Evolutionary conservation across 2,888 invertebrate species (phyloP), one percentile per base, ranked within the genome.

Genomic region (Liodrosophila aerea): DNA sequence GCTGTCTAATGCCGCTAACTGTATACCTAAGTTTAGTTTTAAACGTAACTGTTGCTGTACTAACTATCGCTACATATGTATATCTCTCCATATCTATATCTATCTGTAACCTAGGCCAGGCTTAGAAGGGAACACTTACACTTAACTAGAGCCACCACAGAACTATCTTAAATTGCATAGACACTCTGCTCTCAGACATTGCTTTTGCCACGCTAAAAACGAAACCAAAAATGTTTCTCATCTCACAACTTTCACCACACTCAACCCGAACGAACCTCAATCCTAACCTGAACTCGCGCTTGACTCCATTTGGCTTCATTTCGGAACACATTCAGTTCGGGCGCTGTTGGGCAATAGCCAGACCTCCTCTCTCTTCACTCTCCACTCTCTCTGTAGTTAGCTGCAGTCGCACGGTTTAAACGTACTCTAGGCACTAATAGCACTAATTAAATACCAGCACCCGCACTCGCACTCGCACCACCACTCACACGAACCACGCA

Each of bases 391-490:
- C n/a, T n/a, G n/a, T n/a, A n/a, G n/a, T n/a, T n/a, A n/a, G n/a
- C 50, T 4, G 15, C 7, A 44, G 22, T n/a, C 37, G 27, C 40
- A 45, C 33, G 52, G 36, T 41, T 50, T 60, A 47, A 72, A 44
- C 43, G 73, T 69, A 70, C 68, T 44, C 44, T 7, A 39, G 46
- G 45, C 71, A 73, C 61, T 64, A 71, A 70, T 64, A 65, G 71
- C 66, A 81, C 65, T 80, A 77, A 70, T 85, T 74, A 72, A 82
- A 73, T 76, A 62, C 70, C 34, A 64, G 51, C 59, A 61, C 59
- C 49, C 33, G 41, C 61, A 45, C 51, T 1, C 12, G 4, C 57
- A 40, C 60, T 39, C 43, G 30, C 54, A 58, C 49, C 50, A 34
- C 33, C 47, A 36, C 56, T 34, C 52, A 53, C 39, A 49, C 41